Base-by-base conservation (phyloP, 2,113 vertebrate genomes). In the Tragelaphus scriptus region DNA sequence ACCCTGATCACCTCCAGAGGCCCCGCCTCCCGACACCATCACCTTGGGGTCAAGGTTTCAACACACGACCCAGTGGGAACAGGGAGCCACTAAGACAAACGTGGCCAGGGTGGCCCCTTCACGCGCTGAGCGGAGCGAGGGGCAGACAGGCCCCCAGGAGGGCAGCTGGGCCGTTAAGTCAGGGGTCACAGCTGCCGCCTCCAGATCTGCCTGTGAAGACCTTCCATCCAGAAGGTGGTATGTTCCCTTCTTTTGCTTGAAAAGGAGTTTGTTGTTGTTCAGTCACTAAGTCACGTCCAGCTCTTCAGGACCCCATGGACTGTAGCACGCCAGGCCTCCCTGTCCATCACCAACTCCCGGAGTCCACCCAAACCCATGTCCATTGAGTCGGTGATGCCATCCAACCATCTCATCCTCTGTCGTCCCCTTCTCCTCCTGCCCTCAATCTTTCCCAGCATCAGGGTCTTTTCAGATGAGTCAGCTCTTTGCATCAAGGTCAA, bases 121-220 rank as follows among this genome's bases (percentile, higher is more conserved):
- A 2, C 0, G 1, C 0, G 0, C 80, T 23, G 51, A 84, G 32
- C 21, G 0, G 32, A 8, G 19, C 0, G 19, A 82, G 21, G 47
- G 47, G 49, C 10, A n/a, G 1, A 32, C 30, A 53, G 49, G 49
- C 49, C 47, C 15, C 30, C 79, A 21, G 47, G 17, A 32, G 12
- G 80, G 21, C 32, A 7, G 49, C 16, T 11, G 49, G 16, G 28
- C 8, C 3, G 0, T 3, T 15, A 2, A 47, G 26, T 2, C 47
- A 30, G 4, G 16, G 15, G 16, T 21, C 28, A 12, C 5, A 6
- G 47, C 28, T 2, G 28, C 79, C 1, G 3, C 9, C 79, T 32
- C 26, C 47, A 32, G 28, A 2, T 51, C 16, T 12, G 9, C 15
- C 49, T 2, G 9, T 32, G 49, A 2, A 53, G 47, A 32, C 16